Evolutionary conservation across 2,113 vertebrate species (phyloP).

Genomic region (Boulengeromyrus knoepffleri): DNA sequence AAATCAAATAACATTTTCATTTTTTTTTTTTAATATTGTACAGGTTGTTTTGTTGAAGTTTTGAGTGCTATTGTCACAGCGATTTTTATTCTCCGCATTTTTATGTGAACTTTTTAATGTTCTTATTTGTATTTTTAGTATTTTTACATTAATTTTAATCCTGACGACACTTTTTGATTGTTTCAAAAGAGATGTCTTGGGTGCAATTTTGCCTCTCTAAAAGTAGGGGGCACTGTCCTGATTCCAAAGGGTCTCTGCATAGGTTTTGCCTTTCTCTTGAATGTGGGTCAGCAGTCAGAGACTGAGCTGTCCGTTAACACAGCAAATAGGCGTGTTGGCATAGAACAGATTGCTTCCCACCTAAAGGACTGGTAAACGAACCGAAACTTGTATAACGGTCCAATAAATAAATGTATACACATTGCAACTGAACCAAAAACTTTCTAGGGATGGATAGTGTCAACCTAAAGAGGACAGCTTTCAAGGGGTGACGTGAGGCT

Average conservation of each 20-base stretch:
- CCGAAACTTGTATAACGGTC: conserved; percentile 77
- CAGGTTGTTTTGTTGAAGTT: conserved; percentile 74
- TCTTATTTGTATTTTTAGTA: conserved; percentile 95
- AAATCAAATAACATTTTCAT: conserved; percentile 97
- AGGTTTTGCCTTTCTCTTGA: conserved; percentile 97
- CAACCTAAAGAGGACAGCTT: conserved; percentile 96
- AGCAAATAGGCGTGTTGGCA: conserved; percentile 95
- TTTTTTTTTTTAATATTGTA: conserved; percentile 97
- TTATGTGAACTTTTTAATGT: conserved; percentile 95
- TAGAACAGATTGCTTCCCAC: conserved; percentile 98
- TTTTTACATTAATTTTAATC: conserved; percentile 99
- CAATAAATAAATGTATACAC: conserved; percentile 96
- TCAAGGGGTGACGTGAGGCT: conserved; percentile 96
- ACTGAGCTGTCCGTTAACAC: conserved; percentile 98
- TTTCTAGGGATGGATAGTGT: conserved; percentile 88
- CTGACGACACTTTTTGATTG: conserved; percentile 99
- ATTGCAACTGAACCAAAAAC: conserved; percentile 99
- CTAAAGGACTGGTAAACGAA: conserved; percentile 68
- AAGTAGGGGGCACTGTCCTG: conserved; percentile 97
- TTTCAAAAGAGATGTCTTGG: conserved; percentile 99
- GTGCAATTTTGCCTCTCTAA: conserved; percentile 99
- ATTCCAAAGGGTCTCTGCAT: conserved; percentile 99
- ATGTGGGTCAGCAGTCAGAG: conserved; percentile 98
- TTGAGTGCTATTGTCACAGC: conserved; percentile 75
- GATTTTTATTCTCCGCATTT: conserved; percentile 86